phyloP scores from a whole-genome alignment of 64 coral and sea anemone species.

The Actinia tenebrosa region DNA sequence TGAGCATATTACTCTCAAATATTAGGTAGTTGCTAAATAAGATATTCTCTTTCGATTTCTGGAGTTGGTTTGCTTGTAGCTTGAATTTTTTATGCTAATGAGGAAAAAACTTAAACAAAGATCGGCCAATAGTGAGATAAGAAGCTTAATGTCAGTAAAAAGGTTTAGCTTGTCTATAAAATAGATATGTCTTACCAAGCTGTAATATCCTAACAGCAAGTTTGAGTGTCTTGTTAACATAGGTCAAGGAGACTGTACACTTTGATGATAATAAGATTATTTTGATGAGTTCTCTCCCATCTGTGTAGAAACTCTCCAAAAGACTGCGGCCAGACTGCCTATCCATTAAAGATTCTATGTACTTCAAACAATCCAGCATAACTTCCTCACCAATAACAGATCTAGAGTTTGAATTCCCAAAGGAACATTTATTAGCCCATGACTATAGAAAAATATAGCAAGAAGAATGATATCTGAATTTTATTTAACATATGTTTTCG shows the following conservation, averaged over 20 bases:
- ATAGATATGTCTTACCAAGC: conserved; percentile 38
- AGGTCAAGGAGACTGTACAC: conserved; percentile 72
- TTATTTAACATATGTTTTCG: no score
- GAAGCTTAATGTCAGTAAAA: no score
- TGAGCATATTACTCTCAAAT: no score
- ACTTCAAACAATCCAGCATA: conserved; percentile 85
- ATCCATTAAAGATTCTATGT: conserved; percentile 85
- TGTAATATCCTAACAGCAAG: conserved; percentile 75
- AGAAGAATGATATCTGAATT: background rate
- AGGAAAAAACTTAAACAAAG: no score
- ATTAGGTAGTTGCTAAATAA: no score
- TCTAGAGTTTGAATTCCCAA: conserved; percentile 27
- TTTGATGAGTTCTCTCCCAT: conserved; percentile 63
- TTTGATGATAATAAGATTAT: conserved; percentile 84
- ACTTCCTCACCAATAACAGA: conserved; percentile 83
- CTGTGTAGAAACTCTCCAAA: conserved; percentile 67
- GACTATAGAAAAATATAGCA: background rate
- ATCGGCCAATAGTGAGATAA: no score
- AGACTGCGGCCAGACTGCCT: conserved; percentile 62
- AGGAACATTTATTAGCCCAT: background rate
- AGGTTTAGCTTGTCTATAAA: background rate
- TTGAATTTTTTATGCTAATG: no score
- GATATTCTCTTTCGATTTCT: no score
- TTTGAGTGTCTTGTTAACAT: conserved; percentile 92
- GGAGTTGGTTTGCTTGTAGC: no score